Percentiles rank a stretch among this genome's conserved stretches.
Evolutionary conservation across 2,113 vertebrate genomes (phyloP).

Genomic region (Rhizomys pruinosus): DNA sequence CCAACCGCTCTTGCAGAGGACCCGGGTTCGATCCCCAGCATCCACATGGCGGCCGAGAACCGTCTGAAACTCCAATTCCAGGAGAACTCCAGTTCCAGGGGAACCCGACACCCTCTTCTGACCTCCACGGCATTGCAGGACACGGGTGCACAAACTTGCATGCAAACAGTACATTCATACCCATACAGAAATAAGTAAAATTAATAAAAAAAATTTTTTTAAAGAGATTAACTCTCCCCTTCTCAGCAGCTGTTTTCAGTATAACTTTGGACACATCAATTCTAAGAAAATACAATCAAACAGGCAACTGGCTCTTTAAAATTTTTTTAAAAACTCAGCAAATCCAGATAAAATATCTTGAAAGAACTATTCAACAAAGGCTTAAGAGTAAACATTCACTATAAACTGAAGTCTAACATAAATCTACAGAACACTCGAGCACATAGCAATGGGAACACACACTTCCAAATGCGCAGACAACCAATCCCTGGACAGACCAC

Average conservation of each 20-base stretch:
- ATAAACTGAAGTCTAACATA: neutral
- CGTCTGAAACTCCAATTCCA: too few relatives aligned
- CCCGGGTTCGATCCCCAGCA: too few relatives aligned
- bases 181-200: too few relatives aligned
- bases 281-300: conserved; percentile 30
- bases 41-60: too few relatives aligned
- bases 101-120: too few relatives aligned
- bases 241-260: neutral
- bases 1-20: too few relatives aligned
- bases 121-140: too few relatives aligned
- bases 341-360: neutral
- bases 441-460: neutral
- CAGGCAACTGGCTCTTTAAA: neutral
- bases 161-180: too few relatives aligned
- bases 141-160: too few relatives aligned
- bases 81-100: too few relatives aligned
- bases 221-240: too few relatives aligned
- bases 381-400: neutral
- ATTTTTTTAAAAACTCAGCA: neutral
- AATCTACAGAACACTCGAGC: neutral
- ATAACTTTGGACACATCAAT: neutral
- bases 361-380: conserved; percentile 25
- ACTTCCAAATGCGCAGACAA: neutral
- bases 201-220: too few relatives aligned
- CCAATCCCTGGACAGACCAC: neutral